These are phyloP conservation scores for Antennarius striatus DNA, from an alignment of 2,113 vertebrate species.

Conservation along the genomic window DNA sequence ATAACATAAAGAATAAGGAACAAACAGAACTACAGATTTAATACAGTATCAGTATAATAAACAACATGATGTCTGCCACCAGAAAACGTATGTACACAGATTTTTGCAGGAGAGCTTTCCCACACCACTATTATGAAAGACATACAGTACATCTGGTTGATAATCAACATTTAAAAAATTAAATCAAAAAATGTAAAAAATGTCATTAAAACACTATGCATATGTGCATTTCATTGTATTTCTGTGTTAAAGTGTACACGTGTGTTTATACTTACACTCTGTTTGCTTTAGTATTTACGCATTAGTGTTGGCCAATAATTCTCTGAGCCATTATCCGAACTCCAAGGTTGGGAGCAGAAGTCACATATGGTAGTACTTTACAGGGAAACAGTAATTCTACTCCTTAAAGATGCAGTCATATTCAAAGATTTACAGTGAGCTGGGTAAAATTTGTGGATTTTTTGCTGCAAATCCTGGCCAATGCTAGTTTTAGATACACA, in stretches of 20 bases:
- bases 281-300: conserved; percentile 54
- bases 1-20: neutral
- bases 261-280: conserved; percentile 19
- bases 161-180: conserved; percentile 4
- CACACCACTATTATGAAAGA: neutral
- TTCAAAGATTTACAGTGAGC: conserved; percentile 38
- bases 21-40: neutral
- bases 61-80: neutral
- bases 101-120: neutral
- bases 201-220: neutral
- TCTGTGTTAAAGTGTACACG: conserved; percentile 8
- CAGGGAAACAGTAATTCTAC: conserved; percentile 39
- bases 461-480: conserved; percentile 1
- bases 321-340: conserved; percentile 27
- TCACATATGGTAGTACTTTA: conserved; percentile 53
- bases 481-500: neutral
- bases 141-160: neutral
- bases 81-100: neutral
- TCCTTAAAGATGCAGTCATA: conserved; percentile 27
- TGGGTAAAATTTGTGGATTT: conserved; percentile 15
- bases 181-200: neutral
- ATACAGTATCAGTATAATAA: neutral
- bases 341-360: conserved; percentile 39
- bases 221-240: conserved; percentile 13
- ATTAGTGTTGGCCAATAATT: conserved; percentile 45